Evolutionary conservation across 2,888 invertebrate genomes (phyloP).

Genomic region (Eristalis intricaria): DNA sequence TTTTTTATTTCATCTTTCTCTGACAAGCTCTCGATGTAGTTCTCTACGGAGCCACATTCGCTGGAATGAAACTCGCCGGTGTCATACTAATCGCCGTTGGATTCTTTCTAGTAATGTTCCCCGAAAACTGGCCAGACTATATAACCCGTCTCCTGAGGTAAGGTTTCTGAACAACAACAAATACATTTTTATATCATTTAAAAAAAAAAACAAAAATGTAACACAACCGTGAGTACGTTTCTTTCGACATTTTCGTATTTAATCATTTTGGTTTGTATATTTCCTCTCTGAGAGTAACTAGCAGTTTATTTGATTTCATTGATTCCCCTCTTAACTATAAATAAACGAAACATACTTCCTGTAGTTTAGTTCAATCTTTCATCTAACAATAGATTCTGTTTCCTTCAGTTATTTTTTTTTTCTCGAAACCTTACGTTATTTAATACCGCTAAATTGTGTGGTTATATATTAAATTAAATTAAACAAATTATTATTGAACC

Average conservation of each 20-base stretch:
- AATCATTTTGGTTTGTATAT: conserved; percentile 27
- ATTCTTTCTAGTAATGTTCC: conserved; percentile 96
- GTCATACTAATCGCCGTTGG: conserved; percentile 94
- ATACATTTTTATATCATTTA: not conserved
- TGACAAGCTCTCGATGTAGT: conserved; percentile 91
- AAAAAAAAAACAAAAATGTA: not conserved
- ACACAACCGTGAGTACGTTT: conserved; percentile 54
- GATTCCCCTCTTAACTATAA: not conserved
- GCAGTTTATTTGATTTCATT: conserved; percentile 10
- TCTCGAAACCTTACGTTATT: not conserved
- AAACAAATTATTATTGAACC: conserved; percentile 10
- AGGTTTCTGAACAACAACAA: conserved; percentile 76
- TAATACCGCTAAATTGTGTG: conserved; percentile 24
- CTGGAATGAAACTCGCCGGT: conserved; percentile 97
- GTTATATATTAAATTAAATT: conserved; percentile 25
- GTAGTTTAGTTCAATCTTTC: not conserved
- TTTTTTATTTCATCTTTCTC: not conserved
- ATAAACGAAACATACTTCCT: not conserved
- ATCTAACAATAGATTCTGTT: not conserved
- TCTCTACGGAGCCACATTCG: conserved; percentile 92
- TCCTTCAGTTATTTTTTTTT: not conserved
- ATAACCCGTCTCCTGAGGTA: conserved; percentile 94
- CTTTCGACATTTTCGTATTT: not conserved
- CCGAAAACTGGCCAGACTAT: conserved; percentile 98
- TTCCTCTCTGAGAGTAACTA: conserved; percentile 11